phyloP scores from a whole-genome alignment of 2,888 invertebrate species.

The Drosophila helvetica region DNA sequence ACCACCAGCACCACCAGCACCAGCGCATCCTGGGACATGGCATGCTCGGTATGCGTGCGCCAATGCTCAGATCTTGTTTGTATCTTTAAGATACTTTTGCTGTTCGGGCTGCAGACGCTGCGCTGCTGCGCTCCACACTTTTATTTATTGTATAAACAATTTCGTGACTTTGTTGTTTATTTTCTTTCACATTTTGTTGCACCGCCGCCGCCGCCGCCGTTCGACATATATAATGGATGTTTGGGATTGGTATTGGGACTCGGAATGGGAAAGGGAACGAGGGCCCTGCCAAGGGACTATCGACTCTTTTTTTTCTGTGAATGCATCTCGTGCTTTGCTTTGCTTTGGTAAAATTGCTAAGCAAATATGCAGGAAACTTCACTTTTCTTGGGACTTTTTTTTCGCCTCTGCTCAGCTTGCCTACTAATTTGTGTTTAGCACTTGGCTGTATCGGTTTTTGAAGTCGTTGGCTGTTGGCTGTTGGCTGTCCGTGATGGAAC shows the following conservation, averaged over 20 bases:
- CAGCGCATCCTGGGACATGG: conserved; percentile 21
- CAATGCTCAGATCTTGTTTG: conserved; percentile 68
- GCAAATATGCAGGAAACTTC: conserved; percentile 64
- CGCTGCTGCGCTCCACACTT: conserved; percentile 35
- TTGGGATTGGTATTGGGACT: conserved; percentile 22
- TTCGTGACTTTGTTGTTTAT: conserved; percentile 75
- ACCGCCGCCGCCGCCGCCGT: conserved; percentile 27
- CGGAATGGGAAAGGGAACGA: conserved; percentile 14
- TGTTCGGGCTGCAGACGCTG: conserved; percentile 56
- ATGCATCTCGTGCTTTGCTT: conserved; percentile 43
- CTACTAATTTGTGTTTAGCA: conserved; percentile 63
- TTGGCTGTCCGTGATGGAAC: conserved; percentile 37
- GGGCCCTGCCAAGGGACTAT: not conserved
- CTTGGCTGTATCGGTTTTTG: conserved; percentile 50
- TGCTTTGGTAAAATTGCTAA: conserved; percentile 55
- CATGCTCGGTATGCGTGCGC: conserved; percentile 66
- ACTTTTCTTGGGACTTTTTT: conserved; percentile 23
- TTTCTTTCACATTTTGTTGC: conserved; percentile 67
- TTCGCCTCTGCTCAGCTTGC: conserved; percentile 27
- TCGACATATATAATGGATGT: conserved; percentile 71
- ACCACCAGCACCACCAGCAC: no score
- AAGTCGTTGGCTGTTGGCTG: conserved; percentile 23
- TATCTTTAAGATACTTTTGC: conserved; percentile 78
- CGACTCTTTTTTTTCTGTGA: conserved; percentile 22
- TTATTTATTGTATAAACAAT: conserved; percentile 79